These are phyloP conservation scores for Tanytarsus gracilentus DNA, from an alignment of 2,888 invertebrate genomes.

Conservation along the genomic window DNA sequence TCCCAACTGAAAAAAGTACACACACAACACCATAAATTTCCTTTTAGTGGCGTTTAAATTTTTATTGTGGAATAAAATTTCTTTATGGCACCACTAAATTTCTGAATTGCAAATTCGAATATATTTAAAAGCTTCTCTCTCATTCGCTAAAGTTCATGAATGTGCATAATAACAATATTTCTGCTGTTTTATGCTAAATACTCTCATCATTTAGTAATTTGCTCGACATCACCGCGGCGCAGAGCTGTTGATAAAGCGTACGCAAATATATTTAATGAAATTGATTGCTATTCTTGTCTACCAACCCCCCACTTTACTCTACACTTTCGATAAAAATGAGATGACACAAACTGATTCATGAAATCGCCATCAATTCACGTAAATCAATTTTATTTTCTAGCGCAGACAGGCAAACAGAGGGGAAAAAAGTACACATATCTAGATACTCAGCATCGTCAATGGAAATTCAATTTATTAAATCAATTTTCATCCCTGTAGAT, in stretches of 20 bases:
- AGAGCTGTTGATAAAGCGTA: neutral
- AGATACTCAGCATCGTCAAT: neutral
- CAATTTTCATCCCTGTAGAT: too few species aligned
- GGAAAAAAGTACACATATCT: neutral
- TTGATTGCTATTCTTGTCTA: neutral
- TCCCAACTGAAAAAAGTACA: neutral
- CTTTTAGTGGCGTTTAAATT: constrained; percentile 2
- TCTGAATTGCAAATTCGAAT: neutral
- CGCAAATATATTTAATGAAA: neutral
- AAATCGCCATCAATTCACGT: constrained; percentile 8
- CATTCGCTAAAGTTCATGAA: too few species aligned
- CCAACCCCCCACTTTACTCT: neutral
- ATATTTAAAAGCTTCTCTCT: too few species aligned
- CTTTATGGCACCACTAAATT: neutral
- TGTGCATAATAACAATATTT: too few species aligned
- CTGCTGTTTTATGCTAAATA: neutral
- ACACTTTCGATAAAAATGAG: neutral
- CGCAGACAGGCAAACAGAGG: neutral
- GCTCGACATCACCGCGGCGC: neutral
- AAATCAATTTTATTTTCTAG: neutral
- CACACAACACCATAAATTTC: neutral
- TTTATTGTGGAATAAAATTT: neutral
- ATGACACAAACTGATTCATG: constrained; percentile 4
- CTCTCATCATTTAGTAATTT: constrained; percentile 13
- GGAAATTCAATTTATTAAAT: constrained; percentile 13